A percentile compares a stretch with the other conserved stretches of the same genome.
phyloP scores from a whole-genome alignment of 2,797 vertebrate species.

The Melanogrammus aeglefinus region DNA sequence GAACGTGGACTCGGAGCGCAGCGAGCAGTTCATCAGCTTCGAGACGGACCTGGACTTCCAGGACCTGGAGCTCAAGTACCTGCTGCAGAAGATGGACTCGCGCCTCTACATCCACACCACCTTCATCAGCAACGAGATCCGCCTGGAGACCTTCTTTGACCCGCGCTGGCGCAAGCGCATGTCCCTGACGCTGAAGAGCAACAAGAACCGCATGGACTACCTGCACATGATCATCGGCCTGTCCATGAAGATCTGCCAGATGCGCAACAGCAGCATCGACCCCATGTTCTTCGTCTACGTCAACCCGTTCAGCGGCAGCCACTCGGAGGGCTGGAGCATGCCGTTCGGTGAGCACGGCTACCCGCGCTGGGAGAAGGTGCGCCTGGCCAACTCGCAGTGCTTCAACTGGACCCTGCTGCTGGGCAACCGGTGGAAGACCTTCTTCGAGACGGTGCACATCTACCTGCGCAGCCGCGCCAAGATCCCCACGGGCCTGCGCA shows the following conservation, averaged over 20 bases:
- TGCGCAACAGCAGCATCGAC: slow-evolving; percentile 97
- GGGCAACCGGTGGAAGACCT: slow-evolving; percentile 98
- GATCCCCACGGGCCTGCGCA: slow-evolving; percentile 88
- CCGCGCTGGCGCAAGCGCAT: slow-evolving; percentile 97
- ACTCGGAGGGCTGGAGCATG: slow-evolving; percentile 99
- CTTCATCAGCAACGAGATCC: slow-evolving; percentile 99
- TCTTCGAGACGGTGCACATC: slow-evolving; percentile 99
- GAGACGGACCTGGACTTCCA: slow-evolving; percentile 99
- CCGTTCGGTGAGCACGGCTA: slow-evolving; percentile 96
- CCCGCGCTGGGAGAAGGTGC: slow-evolving; percentile 94
- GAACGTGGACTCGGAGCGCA: slow-evolving; percentile 98
- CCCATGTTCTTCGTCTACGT: slow-evolving; percentile 99
- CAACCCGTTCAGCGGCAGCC: slow-evolving; percentile 97
- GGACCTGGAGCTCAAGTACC: slow-evolving; percentile 96
- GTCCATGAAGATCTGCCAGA: slow-evolving; percentile 99
- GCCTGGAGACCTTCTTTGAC: slow-evolving; percentile 97
- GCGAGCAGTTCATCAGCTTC: slow-evolving; percentile 99
- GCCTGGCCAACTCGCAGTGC: slow-evolving; percentile 94
- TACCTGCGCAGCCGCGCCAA: slow-evolving; percentile 97
- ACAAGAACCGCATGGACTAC: slow-evolving; percentile 99
- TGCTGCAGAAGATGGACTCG: slow-evolving; percentile 98
- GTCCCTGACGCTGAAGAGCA: slow-evolving; percentile 98
- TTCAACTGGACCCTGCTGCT: slow-evolving; percentile 98
- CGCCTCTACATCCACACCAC: slow-evolving; percentile 96
- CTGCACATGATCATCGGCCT: slow-evolving; percentile 98